A percentile compares a stretch with the other conserved stretches of the same genome.
Conservation (phyloP, 2,113 vertebrate species). For the Thinocorus orbignyianus region DNA sequence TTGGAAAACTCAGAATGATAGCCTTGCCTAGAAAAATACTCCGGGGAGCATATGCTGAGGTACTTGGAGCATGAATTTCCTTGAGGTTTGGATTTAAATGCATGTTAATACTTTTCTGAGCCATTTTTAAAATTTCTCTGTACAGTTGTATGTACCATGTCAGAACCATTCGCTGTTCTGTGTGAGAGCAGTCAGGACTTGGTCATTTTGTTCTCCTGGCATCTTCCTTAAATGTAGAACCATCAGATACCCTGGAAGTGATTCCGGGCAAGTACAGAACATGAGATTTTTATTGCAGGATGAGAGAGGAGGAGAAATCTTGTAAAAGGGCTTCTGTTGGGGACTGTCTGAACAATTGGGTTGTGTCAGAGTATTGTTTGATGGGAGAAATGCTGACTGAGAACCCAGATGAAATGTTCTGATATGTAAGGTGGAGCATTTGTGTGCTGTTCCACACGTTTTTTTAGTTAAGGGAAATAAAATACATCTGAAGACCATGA, state of each 20-base stretch:
- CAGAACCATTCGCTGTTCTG: not conserved
- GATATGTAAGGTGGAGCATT: not conserved
- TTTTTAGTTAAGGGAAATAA: not conserved
- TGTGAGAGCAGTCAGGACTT: not conserved
- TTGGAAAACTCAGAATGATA: not conserved
- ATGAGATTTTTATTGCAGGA: not conserved
- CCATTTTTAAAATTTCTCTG: not conserved
- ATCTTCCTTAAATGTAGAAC: not conserved
- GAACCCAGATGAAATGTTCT: not conserved
- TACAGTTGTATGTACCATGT: not conserved
- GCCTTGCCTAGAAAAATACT: not conserved
- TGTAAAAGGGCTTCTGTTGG: not conserved
- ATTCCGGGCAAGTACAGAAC: not conserved
- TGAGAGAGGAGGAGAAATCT: not conserved
- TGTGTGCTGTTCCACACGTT: not conserved
- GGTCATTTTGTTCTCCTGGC: not conserved
- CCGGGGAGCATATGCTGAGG: too few relatives aligned
- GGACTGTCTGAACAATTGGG: not conserved
- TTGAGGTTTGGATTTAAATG: not conserved
- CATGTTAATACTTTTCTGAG: not conserved
- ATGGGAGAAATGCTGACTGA: not conserved
- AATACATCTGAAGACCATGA: not conserved
- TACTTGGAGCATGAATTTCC: not conserved
- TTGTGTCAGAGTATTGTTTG: constrained; percentile 5
- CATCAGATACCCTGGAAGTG: fast-evolving